Evolutionary conservation across 2,797 vertebrate genomes (phyloP).

Genomic region (Pygocentrus nattereri): DNA sequence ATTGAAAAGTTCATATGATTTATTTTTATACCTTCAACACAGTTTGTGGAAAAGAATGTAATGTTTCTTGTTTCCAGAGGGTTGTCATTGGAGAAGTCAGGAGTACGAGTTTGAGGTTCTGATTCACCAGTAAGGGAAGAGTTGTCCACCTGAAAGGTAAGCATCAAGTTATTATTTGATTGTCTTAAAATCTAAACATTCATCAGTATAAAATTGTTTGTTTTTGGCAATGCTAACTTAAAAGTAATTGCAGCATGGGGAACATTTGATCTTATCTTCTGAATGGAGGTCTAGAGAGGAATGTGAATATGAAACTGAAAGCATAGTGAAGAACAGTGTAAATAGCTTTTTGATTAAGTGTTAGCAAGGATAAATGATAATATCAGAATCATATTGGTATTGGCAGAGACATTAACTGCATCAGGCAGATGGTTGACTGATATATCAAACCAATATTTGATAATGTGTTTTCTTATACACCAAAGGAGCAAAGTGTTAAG

Average conservation of each 20-base stretch:
- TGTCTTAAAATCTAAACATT: too few relatives aligned
- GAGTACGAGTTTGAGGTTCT: conserved; percentile 92
- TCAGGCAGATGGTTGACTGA: too few relatives aligned
- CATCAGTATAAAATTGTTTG: background rate
- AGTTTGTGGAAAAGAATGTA: conserved; percentile 97
- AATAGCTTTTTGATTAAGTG: too few relatives aligned
- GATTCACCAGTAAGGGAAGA: conserved; percentile 97
- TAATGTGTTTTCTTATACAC: too few relatives aligned
- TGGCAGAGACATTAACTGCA: too few relatives aligned
- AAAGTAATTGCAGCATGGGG: background rate
- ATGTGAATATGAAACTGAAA: background rate
- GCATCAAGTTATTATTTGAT: too few relatives aligned
- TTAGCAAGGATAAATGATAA: too few relatives aligned
- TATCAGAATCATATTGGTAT: too few relatives aligned
- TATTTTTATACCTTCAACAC: conserved; percentile 88
- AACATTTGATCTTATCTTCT: background rate
- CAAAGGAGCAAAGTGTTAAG: too few relatives aligned
- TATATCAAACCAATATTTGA: too few relatives aligned
- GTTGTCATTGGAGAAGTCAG: conserved; percentile 95
- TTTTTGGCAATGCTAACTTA: background rate
- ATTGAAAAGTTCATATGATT: background rate
- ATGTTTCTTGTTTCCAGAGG: conserved; percentile 96
- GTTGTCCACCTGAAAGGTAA: conserved; percentile 88
- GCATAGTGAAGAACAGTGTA: background rate
- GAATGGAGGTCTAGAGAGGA: background rate